A percentile compares a stretch with the other conserved stretches of the same genome.
phyloP scores from a whole-genome alignment of 2,113 vertebrate species.

The Ovis canadensis region DNA sequence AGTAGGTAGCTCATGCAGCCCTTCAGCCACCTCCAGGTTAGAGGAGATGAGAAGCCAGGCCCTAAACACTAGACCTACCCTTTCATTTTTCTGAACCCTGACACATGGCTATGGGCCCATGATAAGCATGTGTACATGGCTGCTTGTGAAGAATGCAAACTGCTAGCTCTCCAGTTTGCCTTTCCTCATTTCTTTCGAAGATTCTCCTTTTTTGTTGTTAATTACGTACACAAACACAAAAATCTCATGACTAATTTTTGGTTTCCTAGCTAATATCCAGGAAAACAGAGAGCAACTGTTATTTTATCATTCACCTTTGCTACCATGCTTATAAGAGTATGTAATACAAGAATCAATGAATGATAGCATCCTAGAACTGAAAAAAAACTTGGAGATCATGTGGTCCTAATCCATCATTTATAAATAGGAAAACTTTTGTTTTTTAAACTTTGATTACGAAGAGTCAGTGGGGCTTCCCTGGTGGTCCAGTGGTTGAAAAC shows the following conservation, averaged over 20 bases:
- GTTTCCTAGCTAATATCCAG: constrained; percentile 29
- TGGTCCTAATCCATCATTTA: not conserved
- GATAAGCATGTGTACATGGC: not conserved
- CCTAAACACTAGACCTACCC: not conserved
- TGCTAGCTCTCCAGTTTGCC: not conserved
- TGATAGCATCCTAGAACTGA: not conserved
- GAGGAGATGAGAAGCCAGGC: not conserved
- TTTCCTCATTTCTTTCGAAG: constrained; percentile 28
- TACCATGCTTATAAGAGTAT: not conserved
- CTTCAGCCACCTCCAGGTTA: not conserved
- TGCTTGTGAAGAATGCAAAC: not conserved
- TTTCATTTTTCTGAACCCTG: not conserved
- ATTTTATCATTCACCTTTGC: constrained; percentile 13
- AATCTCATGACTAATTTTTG: constrained; percentile 1
- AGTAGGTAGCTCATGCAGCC: not conserved
- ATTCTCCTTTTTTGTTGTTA: not conserved
- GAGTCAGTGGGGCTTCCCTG: not conserved
- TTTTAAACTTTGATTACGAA: not conserved
- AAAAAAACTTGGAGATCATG: not conserved
- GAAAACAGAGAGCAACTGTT: not conserved
- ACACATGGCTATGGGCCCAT: not conserved
- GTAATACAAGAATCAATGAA: not conserved
- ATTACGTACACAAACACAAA: not conserved
- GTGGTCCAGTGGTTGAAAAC: not conserved
- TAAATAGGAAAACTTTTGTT: not conserved